Evolutionary conservation across 1,140 invertebrate genomes (phyloP).

Genomic region (Stenopsyche tienmushanensis): DNA sequence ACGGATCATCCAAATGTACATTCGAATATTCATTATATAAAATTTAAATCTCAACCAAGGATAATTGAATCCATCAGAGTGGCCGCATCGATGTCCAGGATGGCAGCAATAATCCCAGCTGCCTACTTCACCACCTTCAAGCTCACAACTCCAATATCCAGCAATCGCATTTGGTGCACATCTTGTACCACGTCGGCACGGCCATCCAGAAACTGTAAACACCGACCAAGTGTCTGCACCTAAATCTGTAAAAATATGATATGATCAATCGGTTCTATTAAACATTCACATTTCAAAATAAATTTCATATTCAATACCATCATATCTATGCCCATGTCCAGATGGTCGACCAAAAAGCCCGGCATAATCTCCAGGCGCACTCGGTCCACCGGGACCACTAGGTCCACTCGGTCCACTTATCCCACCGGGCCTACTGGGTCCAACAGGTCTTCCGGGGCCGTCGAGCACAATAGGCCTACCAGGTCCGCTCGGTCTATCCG

Average conservation of each 20-base stretch:
- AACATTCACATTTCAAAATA: background rate
- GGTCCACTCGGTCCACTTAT: slow-evolving; percentile 6
- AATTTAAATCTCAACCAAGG: slow-evolving; percentile 61
- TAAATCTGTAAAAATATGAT: slow-evolving; percentile 15
- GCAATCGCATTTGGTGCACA: slow-evolving; percentile 70
- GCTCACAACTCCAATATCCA: slow-evolving; percentile 77
- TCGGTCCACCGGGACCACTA: background rate
- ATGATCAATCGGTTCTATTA: background rate
- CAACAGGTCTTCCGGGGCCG: background rate
- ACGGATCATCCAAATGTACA: background rate
- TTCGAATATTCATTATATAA: slow-evolving; percentile 9
- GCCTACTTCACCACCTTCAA: slow-evolving; percentile 67
- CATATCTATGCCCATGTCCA: slow-evolving; percentile 1
- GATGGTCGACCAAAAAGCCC: slow-evolving; percentile 10
- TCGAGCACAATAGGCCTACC: background rate
- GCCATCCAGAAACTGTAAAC: slow-evolving; percentile 75
- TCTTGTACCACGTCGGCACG: slow-evolving; percentile 67
- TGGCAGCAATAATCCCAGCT: slow-evolving; percentile 81
- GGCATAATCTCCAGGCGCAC: slow-evolving; percentile 8
- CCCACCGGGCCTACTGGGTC: slow-evolving; percentile 3
- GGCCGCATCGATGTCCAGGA: slow-evolving; percentile 77
- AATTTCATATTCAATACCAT: slow-evolving; percentile 8
- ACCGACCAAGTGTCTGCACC: slow-evolving; percentile 62
- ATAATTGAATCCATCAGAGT: slow-evolving; percentile 73
- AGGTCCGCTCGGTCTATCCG: slow-evolving; percentile 14